These are phyloP conservation scores for Spodoptera litura DNA, from an alignment of 1,140 invertebrate species.

Conservation along the genomic window DNA sequence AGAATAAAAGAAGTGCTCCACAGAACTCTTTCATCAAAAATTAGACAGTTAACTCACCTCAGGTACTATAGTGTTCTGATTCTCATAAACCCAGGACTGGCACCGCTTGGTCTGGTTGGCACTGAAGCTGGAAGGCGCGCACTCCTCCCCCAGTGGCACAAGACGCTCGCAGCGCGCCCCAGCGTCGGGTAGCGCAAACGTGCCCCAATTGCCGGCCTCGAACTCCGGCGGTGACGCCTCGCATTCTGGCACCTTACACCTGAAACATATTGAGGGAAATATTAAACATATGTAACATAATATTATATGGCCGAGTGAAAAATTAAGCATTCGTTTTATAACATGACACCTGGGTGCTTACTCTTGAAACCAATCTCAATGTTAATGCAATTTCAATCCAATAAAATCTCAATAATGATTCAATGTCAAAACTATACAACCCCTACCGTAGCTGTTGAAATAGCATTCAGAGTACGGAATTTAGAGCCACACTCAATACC, in stretches of 20 bases:
- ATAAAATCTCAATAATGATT: no score
- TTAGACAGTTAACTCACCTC: conserved; percentile 54
- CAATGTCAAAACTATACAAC: no score
- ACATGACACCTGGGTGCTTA: no score
- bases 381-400: no score
- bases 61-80: conserved; percentile 66
- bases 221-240: conserved; percentile 61
- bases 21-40: no score
- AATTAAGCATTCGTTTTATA: no score
- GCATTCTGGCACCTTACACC: conserved; percentile 75
- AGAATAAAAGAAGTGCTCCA: no score
- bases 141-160: conserved; percentile 53
- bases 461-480: no score
- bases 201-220: conserved; percentile 59
- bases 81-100: conserved; percentile 68
- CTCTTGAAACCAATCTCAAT: no score
- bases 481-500: no score
- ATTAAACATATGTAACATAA: background rate
- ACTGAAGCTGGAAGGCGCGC: conserved; percentile 60
- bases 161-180: conserved; percentile 62
- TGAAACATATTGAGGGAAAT: conserved; percentile 45
- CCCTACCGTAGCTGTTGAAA: no score
- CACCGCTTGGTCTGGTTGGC: conserved; percentile 61
- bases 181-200: conserved; percentile 63
- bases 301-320: no score